Evolutionary conservation across 2,797 vertebrate species (phyloP).

Genomic region (Amblyraja radiata): DNA sequence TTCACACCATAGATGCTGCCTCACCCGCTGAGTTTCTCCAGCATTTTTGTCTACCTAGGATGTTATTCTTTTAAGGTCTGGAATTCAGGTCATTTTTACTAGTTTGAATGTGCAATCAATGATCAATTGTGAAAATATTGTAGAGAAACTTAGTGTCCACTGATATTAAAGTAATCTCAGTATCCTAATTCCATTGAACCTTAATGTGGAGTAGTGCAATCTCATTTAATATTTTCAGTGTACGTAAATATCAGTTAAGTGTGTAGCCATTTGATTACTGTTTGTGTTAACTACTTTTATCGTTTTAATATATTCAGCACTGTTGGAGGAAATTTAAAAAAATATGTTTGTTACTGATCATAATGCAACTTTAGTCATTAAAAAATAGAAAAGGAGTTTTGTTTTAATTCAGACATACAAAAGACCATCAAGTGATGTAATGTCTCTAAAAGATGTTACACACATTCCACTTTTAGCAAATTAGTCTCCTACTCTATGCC

Average conservation of each 20-base stretch:
- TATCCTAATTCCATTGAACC: background rate
- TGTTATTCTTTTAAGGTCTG: background rate
- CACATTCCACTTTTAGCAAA: background rate
- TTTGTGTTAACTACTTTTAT: background rate
- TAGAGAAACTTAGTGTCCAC: no score
- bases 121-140: background rate
- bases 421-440: background rate
- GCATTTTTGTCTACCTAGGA: no score
- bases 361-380: slow-evolving; percentile 19
- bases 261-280: background rate
- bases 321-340: background rate
- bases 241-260: background rate
- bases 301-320: background rate
- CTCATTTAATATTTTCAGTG: background rate
- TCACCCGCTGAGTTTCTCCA: no score
- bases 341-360: background rate
- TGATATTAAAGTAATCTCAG: background rate
- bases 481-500: background rate
- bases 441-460: slow-evolving; percentile 19
- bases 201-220: background rate
- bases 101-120: background rate
- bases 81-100: background rate
- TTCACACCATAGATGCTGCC: no score
- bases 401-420: slow-evolving; percentile 2
- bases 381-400: background rate